These are phyloP conservation scores for Ooceraea biroi DNA, from an alignment of 1,140 invertebrate genomes.

Conservation along the genomic window DNA sequence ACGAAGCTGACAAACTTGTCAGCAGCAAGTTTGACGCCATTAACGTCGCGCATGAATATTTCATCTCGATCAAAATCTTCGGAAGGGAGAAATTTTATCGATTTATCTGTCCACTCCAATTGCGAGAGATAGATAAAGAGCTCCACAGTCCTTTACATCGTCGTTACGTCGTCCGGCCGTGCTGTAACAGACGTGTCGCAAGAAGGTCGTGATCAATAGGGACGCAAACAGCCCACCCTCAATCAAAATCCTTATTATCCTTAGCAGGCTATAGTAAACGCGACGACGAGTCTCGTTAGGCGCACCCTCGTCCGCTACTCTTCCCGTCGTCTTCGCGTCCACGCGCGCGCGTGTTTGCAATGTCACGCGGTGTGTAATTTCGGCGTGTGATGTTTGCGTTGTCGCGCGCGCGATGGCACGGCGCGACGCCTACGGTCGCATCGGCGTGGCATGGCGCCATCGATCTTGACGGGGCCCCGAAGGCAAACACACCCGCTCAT, in stretches of 20 bases:
- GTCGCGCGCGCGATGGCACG: constrained; percentile 12
- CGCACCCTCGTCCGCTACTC: constrained; percentile 34
- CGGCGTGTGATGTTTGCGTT: constrained; percentile 50
- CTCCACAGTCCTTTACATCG: background rate
- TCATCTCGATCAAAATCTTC: background rate
- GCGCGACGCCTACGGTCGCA: constrained; percentile 44
- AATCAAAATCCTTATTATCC: constrained; percentile 59
- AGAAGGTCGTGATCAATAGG: constrained; percentile 47
- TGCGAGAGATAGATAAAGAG: no score
- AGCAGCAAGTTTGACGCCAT: background rate
- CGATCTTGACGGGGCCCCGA: constrained; percentile 45
- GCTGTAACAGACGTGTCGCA: background rate
- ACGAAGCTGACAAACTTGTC: background rate
- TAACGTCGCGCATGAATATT: background rate
- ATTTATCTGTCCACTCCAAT: no score
- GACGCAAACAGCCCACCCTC: constrained; percentile 51
- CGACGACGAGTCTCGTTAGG: constrained; percentile 49
- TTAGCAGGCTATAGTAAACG: constrained; percentile 47
- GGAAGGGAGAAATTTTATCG: background rate
- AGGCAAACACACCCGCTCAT: constrained; percentile 30
- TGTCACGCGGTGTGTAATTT: constrained; percentile 56
- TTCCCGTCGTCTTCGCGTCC: constrained; percentile 10
- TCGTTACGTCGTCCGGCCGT: background rate
- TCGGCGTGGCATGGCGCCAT: constrained; percentile 53
- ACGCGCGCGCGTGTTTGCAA: constrained; percentile 41